Evolutionary conservation across 2,888 invertebrate genomes (phyloP).

Genomic region (Eupithecia abbreviata): DNA sequence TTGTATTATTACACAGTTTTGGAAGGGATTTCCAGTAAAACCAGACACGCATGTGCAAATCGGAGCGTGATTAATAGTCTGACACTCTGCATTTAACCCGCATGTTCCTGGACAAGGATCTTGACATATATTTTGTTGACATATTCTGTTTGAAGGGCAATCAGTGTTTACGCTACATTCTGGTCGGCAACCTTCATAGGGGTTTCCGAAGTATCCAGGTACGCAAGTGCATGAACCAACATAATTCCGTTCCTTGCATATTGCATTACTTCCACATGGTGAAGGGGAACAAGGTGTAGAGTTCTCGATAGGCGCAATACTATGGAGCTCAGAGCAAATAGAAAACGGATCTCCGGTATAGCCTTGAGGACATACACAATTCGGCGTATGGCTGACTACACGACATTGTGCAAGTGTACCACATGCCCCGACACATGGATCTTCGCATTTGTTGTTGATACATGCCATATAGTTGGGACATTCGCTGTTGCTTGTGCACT

Average conservation of each 20-base stretch:
- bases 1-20: slow-evolving; percentile 63
- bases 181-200: slow-evolving; percentile 88
- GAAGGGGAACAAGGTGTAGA: slow-evolving; percentile 87
- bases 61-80: slow-evolving; percentile 88
- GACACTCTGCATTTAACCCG: slow-evolving; percentile 88
- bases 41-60: slow-evolving; percentile 87
- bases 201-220: slow-evolving; percentile 86
- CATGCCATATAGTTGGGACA: slow-evolving; percentile 87
- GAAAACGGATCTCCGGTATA: slow-evolving; percentile 89
- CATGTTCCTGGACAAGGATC: slow-evolving; percentile 91
- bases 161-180: slow-evolving; percentile 90
- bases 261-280: slow-evolving; percentile 89
- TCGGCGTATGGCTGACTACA: slow-evolving; percentile 88
- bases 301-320: slow-evolving; percentile 63
- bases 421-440: slow-evolving; percentile 89
- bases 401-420: slow-evolving; percentile 88
- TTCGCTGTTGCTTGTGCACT: slow-evolving; percentile 89
- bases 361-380: slow-evolving; percentile 86
- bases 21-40: slow-evolving; percentile 86
- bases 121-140: slow-evolving; percentile 88
- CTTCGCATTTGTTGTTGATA: slow-evolving; percentile 88
- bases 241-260: slow-evolving; percentile 87
- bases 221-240: slow-evolving; percentile 89
- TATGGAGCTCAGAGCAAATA: slow-evolving; percentile 80
- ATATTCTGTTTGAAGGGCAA: slow-evolving; percentile 88